These are phyloP conservation scores for Zonotrichia leucophrys DNA, from an alignment of 2,113 vertebrate species.

Conservation along the genomic window DNA sequence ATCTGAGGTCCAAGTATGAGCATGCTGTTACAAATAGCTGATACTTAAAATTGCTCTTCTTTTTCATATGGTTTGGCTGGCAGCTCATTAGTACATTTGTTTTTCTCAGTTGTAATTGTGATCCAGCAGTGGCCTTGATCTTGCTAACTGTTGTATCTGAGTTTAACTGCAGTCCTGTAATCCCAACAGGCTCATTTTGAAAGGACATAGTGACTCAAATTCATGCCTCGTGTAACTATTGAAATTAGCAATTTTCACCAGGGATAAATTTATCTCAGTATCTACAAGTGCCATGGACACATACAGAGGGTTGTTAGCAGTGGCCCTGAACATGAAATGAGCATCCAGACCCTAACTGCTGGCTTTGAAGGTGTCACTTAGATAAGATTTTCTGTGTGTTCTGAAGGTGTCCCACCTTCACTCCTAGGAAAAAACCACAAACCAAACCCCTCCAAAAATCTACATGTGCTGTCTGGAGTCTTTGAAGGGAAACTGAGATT, in stretches of 20 bases:
- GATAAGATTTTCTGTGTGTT: neutral
- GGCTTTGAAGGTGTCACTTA: neutral
- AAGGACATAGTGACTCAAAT: slow-evolving; percentile 3
- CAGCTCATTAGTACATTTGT: neutral
- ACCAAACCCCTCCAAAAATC: neutral
- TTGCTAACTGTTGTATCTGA: neutral
- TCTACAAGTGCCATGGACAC: neutral
- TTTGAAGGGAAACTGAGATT: neutral
- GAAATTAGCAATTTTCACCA: slow-evolving; percentile 18
- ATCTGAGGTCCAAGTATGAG: neutral
- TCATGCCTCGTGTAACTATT: neutral
- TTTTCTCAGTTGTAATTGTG: neutral
- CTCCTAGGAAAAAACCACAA: neutral
- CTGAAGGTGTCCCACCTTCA: neutral
- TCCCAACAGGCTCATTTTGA: neutral
- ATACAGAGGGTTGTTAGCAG: neutral
- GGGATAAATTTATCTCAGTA: neutral
- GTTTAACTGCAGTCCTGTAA: neutral
- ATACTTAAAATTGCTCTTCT: neutral
- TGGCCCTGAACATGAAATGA: neutral
- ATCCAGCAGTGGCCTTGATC: neutral
- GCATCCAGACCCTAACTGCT: neutral
- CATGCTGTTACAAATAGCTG: neutral
- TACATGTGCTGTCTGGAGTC: neutral
- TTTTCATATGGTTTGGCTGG: neutral